phyloP scores from a whole-genome alignment of 1,140 invertebrate genomes.

The Steinernema feltiae region DNA sequence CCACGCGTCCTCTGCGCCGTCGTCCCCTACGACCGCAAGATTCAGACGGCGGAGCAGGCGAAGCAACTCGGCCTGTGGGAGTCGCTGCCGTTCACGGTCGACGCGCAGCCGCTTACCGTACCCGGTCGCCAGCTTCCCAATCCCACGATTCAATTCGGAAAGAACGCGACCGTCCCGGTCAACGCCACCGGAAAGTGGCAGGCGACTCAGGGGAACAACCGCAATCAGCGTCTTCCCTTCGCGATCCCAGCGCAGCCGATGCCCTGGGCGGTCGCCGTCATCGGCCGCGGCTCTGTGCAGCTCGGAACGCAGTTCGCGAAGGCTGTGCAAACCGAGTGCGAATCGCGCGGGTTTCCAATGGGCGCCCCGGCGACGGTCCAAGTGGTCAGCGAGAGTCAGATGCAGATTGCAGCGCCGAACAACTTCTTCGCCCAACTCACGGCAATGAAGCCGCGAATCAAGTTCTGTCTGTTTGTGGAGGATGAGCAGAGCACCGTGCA shows the following conservation, averaged over 20 bases:
- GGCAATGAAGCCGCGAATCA: not conserved
- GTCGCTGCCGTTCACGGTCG: not conserved
- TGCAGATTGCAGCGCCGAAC: not conserved
- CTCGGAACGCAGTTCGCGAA: not conserved
- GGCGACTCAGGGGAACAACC: not conserved
- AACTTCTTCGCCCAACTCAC: not conserved
- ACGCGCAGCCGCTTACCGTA: not conserved
- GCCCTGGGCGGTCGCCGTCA: not conserved
- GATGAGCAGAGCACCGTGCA: not conserved
- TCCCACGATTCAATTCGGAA: not conserved
- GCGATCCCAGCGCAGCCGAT: not conserved
- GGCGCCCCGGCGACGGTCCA: not conserved
- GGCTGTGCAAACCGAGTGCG: not conserved
- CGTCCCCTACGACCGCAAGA: not conserved
- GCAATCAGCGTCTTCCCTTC: not conserved
- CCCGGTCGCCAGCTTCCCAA: not conserved
- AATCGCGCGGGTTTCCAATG: not conserved
- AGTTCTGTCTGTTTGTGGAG: not conserved
- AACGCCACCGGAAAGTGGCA: constrained; percentile 2
- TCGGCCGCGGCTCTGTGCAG: not conserved
- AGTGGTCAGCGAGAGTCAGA: not conserved
- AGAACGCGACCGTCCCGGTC: not conserved
- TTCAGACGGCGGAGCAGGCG: not conserved
- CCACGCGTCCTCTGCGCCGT: not conserved
- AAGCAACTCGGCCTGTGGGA: not conserved